Base-by-base conservation (phyloP, 2,113 vertebrate species). In the Litocranius walleri region DNA sequence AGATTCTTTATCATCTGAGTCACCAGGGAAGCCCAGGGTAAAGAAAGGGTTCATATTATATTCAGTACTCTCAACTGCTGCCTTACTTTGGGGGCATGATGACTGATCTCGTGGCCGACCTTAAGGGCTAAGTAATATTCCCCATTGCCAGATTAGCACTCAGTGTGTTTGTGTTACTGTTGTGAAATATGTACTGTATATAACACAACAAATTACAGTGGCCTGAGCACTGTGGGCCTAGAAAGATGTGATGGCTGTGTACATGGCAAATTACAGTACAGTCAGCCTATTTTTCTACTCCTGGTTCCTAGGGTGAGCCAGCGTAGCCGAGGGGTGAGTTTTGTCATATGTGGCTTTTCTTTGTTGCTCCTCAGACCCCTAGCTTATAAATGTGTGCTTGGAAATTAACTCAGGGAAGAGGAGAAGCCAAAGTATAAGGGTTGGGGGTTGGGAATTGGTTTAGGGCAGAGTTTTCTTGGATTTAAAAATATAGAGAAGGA, bases 371-470 rank as follows among this genome's bases (percentile, higher is more conserved):
- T 98, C 97, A 97, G 90, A 97, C 97, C 97, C 92, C 96, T 96
- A 91, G 90, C 95, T 98, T 98, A 98, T 90, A 98, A 98, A 98
- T 98, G 97, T 92, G 95, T 94, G 92, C 97, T 97, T 87, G 95
- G 97, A 97, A 99, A 98, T 98, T 98, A 98, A 98, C 97, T 98
- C 12, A 0, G 94, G 96, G 87, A 98, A 97, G 98, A 96, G 90
- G 85, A 94, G 92, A 98, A 97, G 90, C 96, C 96, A 91, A 88
- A 82, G 90, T 77, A 84, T 74, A 97, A 98, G 81, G 48, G 27
- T 15, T n/a, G 97, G 89, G 84, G 67, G 89, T 12, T 93, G 97
- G 96, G 97, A 98, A 97, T 98, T 98, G 97, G 78, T 98, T 98
- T 98, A 98, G 92, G 98, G 98, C 98, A 99, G 92, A 85, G 89